Evolutionary conservation across 2,797 vertebrate species (phyloP).

Genomic region (Erpetoichthys calabaricus): DNA sequence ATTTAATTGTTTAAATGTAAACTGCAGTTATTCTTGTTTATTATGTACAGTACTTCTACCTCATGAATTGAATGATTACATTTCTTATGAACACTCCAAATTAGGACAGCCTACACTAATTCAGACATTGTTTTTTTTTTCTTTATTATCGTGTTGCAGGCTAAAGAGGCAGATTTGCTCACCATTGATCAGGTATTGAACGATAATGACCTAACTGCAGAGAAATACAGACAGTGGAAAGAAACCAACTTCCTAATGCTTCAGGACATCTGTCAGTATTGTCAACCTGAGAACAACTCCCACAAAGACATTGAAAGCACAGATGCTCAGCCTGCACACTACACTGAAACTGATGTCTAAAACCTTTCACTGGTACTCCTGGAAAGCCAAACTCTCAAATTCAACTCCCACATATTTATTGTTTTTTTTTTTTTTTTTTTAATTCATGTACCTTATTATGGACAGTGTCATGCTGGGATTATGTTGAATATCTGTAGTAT

Average conservation of each 20-base stretch:
- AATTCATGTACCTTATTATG: too few species aligned
- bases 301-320: slow-evolving; percentile 7
- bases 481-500: too few species aligned
- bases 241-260: slow-evolving; percentile 64
- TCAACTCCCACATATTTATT: too few species aligned
- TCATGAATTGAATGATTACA: too few species aligned
- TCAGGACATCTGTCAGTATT: slow-evolving; percentile 62
- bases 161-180: slow-evolving; percentile 81
- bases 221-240: slow-evolving; percentile 80
- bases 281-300: slow-evolving; percentile 17
- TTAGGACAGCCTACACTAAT: background rate
- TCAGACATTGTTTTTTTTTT: background rate
- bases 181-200: slow-evolving; percentile 73
- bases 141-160: slow-evolving; percentile 37
- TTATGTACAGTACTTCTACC: too few species aligned
- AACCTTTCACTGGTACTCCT: too few species aligned
- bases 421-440: too few species aligned
- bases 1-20: too few species aligned
- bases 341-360: slow-evolving; percentile 3
- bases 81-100: too few species aligned
- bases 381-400: too few species aligned
- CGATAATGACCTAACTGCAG: slow-evolving; percentile 58
- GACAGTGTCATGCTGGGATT: too few species aligned
- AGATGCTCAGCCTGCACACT: background rate
- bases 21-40: too few species aligned